Conservation (phyloP, 2,888 invertebrate species). For the Drosophila macrospina region DNA sequence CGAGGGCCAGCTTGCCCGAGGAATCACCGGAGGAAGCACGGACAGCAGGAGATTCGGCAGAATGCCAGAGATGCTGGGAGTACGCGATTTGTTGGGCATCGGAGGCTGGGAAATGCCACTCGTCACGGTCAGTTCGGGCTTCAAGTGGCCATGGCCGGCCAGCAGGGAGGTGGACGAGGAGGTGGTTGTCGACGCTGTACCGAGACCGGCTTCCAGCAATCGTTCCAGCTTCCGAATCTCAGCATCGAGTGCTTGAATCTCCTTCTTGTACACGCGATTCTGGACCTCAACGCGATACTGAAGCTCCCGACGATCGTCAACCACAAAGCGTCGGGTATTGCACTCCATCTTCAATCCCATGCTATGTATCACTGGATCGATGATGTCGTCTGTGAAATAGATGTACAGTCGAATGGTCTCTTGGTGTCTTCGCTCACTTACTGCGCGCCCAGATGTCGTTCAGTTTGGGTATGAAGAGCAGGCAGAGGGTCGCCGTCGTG, state of each 20-base stretch:
- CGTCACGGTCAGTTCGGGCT: slow-evolving; percentile 83
- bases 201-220: slow-evolving; percentile 87
- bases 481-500: slow-evolving; percentile 93
- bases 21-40: slow-evolving; percentile 91
- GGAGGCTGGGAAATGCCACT: slow-evolving; percentile 68
- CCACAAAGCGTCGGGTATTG: slow-evolving; percentile 93
- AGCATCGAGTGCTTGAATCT: slow-evolving; percentile 91
- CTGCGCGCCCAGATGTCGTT: slow-evolving; percentile 89
- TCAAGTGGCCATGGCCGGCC: slow-evolving; percentile 67
- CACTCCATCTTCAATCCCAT: slow-evolving; percentile 95
- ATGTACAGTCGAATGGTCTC: background rate
- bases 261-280: slow-evolving; percentile 94
- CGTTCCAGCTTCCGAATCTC: slow-evolving; percentile 92
- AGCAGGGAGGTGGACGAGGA: slow-evolving; percentile 86
- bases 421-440: slow-evolving; percentile 81
- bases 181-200: slow-evolving; percentile 86
- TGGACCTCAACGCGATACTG: slow-evolving; percentile 95
- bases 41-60: slow-evolving; percentile 90
- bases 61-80: slow-evolving; percentile 90
- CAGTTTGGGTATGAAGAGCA: slow-evolving; percentile 95
- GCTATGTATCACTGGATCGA: slow-evolving; percentile 94
- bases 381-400: slow-evolving; percentile 86
- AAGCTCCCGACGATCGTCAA: slow-evolving; percentile 93
- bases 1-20: slow-evolving; percentile 92
- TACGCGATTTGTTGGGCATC: slow-evolving; percentile 84